phyloP scores from a whole-genome alignment of 2,888 invertebrate species.

The Apodemia mormo region DNA sequence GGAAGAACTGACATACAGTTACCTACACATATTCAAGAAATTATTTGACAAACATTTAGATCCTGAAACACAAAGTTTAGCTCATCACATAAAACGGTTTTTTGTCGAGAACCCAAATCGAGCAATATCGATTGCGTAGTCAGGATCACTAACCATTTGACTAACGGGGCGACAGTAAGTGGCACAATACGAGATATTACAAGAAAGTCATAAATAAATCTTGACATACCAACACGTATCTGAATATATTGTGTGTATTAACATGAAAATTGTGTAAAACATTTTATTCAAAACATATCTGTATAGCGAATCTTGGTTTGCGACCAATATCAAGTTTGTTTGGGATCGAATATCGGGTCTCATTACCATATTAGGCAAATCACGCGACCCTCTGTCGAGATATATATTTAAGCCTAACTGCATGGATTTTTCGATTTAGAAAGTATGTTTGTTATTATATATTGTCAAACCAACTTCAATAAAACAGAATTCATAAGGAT shows the following conservation, averaged over 20 bases:
- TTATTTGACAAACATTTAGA: too few relatives aligned
- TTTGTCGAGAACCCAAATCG: too few relatives aligned
- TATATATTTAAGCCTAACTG: conserved; percentile 18
- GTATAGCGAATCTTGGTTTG: conserved; percentile 37
- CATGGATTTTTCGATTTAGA: conserved; percentile 12
- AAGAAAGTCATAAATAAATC: neutral
- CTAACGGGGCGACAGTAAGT: neutral
- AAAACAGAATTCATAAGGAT: too few relatives aligned
- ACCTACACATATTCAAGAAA: too few relatives aligned
- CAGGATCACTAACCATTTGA: neutral
- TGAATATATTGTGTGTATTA: conserved; percentile 12
- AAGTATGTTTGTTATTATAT: conserved; percentile 11
- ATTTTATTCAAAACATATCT: conserved; percentile 35
- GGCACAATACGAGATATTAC: neutral
- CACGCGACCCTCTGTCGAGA: conserved; percentile 32
- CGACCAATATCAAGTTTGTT: conserved; percentile 41
- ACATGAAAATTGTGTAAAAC: conserved; percentile 23
- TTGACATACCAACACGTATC: neutral
- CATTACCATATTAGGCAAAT: conserved; percentile 45
- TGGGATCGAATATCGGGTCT: conserved; percentile 41
- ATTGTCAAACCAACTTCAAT: neutral
- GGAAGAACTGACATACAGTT: too few relatives aligned
- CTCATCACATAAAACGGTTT: too few relatives aligned
- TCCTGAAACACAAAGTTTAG: too few relatives aligned
- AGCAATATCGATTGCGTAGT: neutral